Evolutionary conservation across 2,797 vertebrate species (phyloP).

Genomic region (Neostethus bicornis): DNA sequence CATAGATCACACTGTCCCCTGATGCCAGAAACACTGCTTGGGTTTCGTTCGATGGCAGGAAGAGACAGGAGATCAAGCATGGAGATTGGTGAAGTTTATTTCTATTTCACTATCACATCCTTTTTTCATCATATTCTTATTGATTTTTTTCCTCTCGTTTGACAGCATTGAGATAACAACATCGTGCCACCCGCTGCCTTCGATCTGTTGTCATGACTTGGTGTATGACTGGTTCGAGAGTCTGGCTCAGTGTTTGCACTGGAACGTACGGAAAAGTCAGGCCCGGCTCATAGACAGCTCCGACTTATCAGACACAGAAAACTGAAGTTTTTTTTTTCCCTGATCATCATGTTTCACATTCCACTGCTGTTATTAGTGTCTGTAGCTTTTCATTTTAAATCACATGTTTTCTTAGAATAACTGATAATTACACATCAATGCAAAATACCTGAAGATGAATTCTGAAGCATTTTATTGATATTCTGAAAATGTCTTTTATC

Average conservation of each 20-base stretch:
- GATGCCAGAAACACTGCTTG: conserved; percentile 85
- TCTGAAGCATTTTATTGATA: not conserved
- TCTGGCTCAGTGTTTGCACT: conserved; percentile 85
- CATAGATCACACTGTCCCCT: conserved; percentile 83
- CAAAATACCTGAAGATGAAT: not conserved
- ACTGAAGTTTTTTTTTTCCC: conserved; percentile 56
- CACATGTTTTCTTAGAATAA: conserved; percentile 28
- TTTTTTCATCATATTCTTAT: not conserved
- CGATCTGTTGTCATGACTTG: conserved; percentile 85
- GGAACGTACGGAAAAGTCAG: conserved; percentile 86
- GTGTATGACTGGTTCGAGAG: conserved; percentile 88
- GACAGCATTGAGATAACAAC: conserved; percentile 84
- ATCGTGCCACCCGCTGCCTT: conserved; percentile 83
- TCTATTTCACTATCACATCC: not conserved
- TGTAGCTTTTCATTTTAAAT: conserved; percentile 6
- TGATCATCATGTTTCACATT: conserved; percentile 35
- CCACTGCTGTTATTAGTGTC: conserved; percentile 22
- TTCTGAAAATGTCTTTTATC: not conserved
- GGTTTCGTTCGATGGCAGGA: conserved; percentile 86
- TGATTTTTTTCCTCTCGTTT: not conserved
- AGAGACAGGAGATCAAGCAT: conserved; percentile 84
- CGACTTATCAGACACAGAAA: conserved; percentile 80
- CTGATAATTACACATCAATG: not conserved
- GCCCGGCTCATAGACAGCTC: conserved; percentile 73
- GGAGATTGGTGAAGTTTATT: conserved; percentile 76